Evolutionary conservation across 2,797 vertebrate species (phyloP).

Genomic region (Lepilemur septentrionalis): DNA sequence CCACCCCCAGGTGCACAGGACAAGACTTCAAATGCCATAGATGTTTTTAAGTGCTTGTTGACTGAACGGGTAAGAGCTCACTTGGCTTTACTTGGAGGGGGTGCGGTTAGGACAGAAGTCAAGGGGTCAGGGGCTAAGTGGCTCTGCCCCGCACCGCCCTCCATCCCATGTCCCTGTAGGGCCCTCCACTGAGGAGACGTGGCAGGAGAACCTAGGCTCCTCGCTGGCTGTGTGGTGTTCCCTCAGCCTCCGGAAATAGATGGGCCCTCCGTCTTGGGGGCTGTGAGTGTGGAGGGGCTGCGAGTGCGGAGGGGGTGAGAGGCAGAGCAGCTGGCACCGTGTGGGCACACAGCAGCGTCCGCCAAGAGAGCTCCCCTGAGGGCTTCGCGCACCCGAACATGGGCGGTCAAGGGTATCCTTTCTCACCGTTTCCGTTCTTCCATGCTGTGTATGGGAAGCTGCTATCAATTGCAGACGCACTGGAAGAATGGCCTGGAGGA

Average conservation of each 20-base stretch:
- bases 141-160: background rate
- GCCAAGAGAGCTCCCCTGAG: background rate
- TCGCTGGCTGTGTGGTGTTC: background rate
- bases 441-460: background rate
- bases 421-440: background rate
- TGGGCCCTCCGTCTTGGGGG: background rate
- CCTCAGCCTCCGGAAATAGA: background rate
- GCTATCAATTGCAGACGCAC: background rate
- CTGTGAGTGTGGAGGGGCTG: background rate
- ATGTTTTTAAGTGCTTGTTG: background rate
- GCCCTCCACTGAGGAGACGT: background rate
- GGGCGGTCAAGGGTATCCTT: background rate
- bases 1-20: background rate
- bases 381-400: background rate
- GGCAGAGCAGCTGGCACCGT: accelerated
- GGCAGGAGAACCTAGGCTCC: too few relatives aligned
- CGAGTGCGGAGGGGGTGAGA: too few relatives aligned
- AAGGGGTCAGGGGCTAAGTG: background rate
- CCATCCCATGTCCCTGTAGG: accelerated
- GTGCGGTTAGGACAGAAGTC: background rate
- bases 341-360: accelerated
- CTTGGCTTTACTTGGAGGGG: background rate
- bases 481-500: background rate
- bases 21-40: background rate
- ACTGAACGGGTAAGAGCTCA: background rate